Base-by-base conservation (phyloP, 2,888 invertebrate genomes). In the Schizaphis graminum region DNA sequence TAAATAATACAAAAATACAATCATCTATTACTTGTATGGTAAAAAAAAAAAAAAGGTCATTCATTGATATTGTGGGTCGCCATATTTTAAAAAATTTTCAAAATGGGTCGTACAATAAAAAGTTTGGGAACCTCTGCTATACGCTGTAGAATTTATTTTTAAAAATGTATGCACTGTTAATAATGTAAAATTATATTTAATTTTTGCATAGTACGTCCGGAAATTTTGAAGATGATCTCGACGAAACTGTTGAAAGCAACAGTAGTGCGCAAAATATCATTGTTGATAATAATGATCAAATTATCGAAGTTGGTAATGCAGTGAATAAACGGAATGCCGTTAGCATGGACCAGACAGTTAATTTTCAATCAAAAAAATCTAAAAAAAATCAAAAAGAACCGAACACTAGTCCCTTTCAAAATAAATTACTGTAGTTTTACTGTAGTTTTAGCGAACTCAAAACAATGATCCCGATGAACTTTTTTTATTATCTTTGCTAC, bases 401-500 rank as follows among this genome's bases (percentile, higher is more conserved):
- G 3, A 53, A 21, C 35, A 85, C 44, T 24, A 77, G 49, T n/a
- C 56, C 56, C 24, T 56, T 88, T 53, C 88, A 88, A 88, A 88
- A n/a, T 88, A 56, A 88, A 88, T 10, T 88, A 88, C 21, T 88
- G 21, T n/a, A n/a, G n/a, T n/a, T n/a, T n/a, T n/a, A n/a, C 24
- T 56, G 10, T 88, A n/a, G 21, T 7, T 88, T 35, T 35, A 88
- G 10, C 53, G 35, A 88, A 56, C 88, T 21, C 53, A 53, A 88
- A 10, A 35, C 24, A 35, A 16, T 56, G 88, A 88, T 56, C 35
- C 88, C 24, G 88, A 88, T 35, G 56, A 88, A 53, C 88, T 35
- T 4, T 53, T 56, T 88, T 88, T 88, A 53, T 53, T 88, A 88
- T 88, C 88, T 35, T 88, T 88, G 53, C 35, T 88, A 21, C 88